phyloP scores from a whole-genome alignment of 2,113 vertebrate genomes.

The Myiozetetes cayanensis region DNA sequence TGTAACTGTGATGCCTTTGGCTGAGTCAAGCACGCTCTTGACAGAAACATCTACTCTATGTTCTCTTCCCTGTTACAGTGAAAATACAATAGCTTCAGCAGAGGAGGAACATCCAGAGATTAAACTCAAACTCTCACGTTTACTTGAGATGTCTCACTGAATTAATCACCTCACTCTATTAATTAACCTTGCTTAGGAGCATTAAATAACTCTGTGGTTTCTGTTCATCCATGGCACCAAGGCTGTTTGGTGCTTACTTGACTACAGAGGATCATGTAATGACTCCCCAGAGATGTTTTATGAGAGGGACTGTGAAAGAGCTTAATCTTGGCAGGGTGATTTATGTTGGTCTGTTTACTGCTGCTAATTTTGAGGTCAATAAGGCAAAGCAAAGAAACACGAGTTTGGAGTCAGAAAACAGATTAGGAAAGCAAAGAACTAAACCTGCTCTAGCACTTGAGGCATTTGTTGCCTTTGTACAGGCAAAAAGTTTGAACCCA shows the following conservation, averaged over 20 bases:
- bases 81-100: background rate
- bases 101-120: background rate
- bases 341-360: background rate
- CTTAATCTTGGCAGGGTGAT: background rate
- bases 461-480: background rate
- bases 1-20: background rate
- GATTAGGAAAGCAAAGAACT: background rate
- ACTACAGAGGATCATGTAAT: background rate
- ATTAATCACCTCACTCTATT: slow-evolving; percentile 4
- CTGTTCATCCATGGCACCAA: background rate
- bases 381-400: background rate
- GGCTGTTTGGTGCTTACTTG: background rate
- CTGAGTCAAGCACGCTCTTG: background rate
- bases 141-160: background rate
- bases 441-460: background rate
- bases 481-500: background rate
- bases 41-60: background rate
- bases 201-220: background rate
- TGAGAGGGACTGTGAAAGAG: background rate
- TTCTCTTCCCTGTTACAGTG: background rate
- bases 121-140: background rate
- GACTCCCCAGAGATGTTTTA: background rate
- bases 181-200: background rate
- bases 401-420: background rate
- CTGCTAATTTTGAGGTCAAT: background rate